Evolutionary conservation across 2,888 invertebrate genomes (phyloP).

Genomic region (Ichneumoninae sp.): DNA sequence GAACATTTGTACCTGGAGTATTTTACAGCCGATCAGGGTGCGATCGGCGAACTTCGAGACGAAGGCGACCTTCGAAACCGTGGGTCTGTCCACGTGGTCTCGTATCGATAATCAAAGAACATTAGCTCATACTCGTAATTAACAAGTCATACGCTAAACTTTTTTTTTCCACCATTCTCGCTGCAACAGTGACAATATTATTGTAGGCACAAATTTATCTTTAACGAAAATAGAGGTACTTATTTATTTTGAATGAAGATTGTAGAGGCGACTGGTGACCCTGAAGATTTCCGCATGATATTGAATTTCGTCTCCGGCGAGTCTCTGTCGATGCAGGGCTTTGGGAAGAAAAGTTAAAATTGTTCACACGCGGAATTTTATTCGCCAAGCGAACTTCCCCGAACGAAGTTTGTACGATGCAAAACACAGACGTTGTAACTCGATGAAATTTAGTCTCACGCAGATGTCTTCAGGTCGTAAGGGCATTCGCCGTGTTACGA

Average conservation of each 20-base stretch:
- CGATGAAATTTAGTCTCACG: too few relatives aligned
- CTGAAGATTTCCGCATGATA: too few relatives aligned
- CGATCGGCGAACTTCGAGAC: conserved; percentile 17
- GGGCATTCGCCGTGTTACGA: conserved; percentile 31
- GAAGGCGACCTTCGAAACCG: conserved; percentile 7
- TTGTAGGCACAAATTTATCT: conserved; percentile 52
- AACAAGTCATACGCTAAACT: conserved; percentile 28
- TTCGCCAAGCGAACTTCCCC: too few relatives aligned
- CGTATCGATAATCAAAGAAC: conserved; percentile 32
- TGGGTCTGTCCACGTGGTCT: conserved; percentile 1
- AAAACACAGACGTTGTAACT: too few relatives aligned
- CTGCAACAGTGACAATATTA: conserved; percentile 52
- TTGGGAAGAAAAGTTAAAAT: too few relatives aligned
- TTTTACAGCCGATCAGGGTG: conserved; percentile 28
- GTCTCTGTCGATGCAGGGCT: too few relatives aligned
- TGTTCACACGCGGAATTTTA: too few relatives aligned
- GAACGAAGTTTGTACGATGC: too few relatives aligned
- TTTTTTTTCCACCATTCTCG: conserved; percentile 8
- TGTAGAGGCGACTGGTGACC: conserved; percentile 30
- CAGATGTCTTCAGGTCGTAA: too few relatives aligned
- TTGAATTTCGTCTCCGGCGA: too few relatives aligned
- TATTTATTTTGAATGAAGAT: conserved; percentile 60
- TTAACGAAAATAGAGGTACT: conserved; percentile 55
- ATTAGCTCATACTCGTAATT: conserved; percentile 22
- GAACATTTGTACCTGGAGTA: conserved; percentile 46